Base-by-base conservation (phyloP, 2,113 vertebrate genomes). In the Eolophus roseicapilla region DNA sequence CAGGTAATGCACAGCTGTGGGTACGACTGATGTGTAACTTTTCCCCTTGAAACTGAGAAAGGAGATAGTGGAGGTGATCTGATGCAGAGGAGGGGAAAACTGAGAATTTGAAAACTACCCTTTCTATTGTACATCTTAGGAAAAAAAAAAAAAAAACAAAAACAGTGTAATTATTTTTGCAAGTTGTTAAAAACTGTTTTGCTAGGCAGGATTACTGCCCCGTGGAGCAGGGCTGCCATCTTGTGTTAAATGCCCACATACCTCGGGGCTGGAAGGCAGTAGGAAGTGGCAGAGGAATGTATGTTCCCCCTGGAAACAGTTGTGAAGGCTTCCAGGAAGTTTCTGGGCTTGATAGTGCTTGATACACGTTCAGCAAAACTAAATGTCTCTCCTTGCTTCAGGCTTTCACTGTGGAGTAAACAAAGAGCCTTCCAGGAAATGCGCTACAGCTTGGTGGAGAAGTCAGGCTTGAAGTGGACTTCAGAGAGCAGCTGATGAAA, bases 391-490 rank as follows among this genome's bases (percentile, higher is more conserved):
- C 46, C 53, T 90, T 1, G 2, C 35, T 82, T 70, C 39, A 33
- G 63, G 47, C 17, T 50, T 83, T 84, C 71, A 25, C 37, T 50
- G 50, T 35, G 79, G 24, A 88, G 28, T 94, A 90, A 91, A 74
- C 83, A 86, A 81, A 81, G 31, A 81, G 31, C 16, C 68, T 95
- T 91, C 77, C 77, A 85, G 77, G 77, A 91, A 94, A 70, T 21
- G 63, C 59, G 82, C 49, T 69, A 43, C 29, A 53, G 7, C 39
- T 29, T 47, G 46, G 21, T 71, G 89, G 35, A 35, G 71, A 37
- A 9, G 11, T n/a, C 73, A 55, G 44, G 63, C 16, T 39, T 80
- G 70, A 52, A 15, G 10, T 46, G 25, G 39, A 35, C 69, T 75
- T 75, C 52, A 65, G 65, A 79, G 62, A 69, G 21, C 27, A 11